Base-by-base conservation (phyloP, 2,888 invertebrate species). In the Drosophila borealis region DNA sequence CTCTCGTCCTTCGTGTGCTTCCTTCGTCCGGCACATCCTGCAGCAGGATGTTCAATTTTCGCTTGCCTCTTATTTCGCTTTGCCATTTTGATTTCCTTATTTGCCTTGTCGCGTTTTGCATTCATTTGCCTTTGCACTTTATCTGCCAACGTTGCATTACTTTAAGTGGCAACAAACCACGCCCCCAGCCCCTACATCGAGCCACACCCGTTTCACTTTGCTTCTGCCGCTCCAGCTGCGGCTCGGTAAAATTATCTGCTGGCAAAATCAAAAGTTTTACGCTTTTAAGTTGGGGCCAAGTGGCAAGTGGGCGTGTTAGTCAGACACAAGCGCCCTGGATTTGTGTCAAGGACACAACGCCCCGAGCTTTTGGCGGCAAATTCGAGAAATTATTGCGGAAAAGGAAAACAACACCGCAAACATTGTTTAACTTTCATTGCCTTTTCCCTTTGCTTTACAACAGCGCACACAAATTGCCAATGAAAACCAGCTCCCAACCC, bases 1-100 rank as follows among this genome's bases (percentile, higher is more conserved):
- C 10, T 49, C 10, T 9, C 44, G 57, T 59, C 57, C 69, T 61
- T 51, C 74, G 46, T 39, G 21, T 57, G 48, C 71, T 64, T 66
- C 41, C 66, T 53, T 48, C 76, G 74, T 72, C 70, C 77, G 56
- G 68, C 67, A 73, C 85, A 72, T 83, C 84, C 87, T 79, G 87
- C 84, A 45, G 78, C 87, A 81, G 85, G 85, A 85, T 88, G 86
- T 85, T 88, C 83, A 88, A 88, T 85, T 85, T 85, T 85, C 88
- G 81, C 86, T 73, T 71, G 83, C 78, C 83, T 85, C 81, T 88
- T 82, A 75, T 81, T 88, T 80, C 70, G 82, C 79, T 77, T 70
- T 73, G 74, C 81, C 82, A 82, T 88, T 85, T 85, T 85, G 83
- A 83, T 88, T 85, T 83, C 86, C 86, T 85, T 88, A 83, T 84